Conservation (phyloP, 2,797 vertebrate genomes). For the Rhynchonycteris naso region DNA sequence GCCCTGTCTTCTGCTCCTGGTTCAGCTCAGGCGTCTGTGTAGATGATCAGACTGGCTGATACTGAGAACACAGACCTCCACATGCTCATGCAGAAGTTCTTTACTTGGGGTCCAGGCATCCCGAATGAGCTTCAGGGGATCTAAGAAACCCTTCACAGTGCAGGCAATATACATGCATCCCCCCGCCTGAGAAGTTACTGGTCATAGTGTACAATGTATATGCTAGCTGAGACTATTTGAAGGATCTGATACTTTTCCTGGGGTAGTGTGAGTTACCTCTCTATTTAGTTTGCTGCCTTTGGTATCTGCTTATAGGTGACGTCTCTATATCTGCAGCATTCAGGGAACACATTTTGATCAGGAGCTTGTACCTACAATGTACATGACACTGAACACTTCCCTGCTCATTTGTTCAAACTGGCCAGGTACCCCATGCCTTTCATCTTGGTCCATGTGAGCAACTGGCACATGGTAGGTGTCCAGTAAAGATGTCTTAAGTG, state of each 20-base stretch:
- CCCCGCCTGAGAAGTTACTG: background rate
- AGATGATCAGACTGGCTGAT: background rate
- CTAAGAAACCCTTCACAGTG: background rate
- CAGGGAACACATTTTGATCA: background rate
- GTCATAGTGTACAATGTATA: background rate
- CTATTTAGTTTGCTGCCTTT: slow-evolving; percentile 25
- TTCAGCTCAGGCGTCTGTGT: background rate
- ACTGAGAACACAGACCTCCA: background rate
- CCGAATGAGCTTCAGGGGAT: background rate
- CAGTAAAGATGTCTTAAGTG: background rate
- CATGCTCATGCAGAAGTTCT: background rate
- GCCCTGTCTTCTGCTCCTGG: slow-evolving; percentile 3
- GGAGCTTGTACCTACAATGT: background rate
- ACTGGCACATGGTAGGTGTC: background rate
- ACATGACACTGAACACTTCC: background rate
- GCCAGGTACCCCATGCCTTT: background rate
- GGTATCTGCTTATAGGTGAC: background rate
- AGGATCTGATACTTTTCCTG: slow-evolving; percentile 11
- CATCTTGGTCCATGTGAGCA: background rate
- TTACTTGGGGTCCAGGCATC: background rate
- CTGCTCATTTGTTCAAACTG: background rate
- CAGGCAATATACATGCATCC: background rate
- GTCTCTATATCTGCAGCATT: background rate
- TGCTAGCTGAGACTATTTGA: background rate
- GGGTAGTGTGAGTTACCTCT: background rate